Base-by-base conservation (phyloP, 2,888 invertebrate species). In the Xanthia togata region DNA sequence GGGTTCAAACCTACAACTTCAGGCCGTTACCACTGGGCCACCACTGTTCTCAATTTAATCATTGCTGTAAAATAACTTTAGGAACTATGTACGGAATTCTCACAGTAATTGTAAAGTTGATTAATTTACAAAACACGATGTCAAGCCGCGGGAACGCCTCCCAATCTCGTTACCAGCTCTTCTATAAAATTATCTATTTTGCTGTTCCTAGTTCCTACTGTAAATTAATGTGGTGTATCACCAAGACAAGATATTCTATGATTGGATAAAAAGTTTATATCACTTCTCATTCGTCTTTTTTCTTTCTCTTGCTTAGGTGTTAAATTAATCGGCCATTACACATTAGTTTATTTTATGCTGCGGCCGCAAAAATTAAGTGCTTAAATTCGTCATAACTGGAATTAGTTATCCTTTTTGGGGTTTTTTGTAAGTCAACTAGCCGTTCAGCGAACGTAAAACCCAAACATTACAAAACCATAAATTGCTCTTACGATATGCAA, bases 121-220 rank as follows among this genome's bases (percentile, higher is more conserved):
- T 76, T 78, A 64, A 76, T 73, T 84, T 77, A 73, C 50, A 55
- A 77, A 81, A 73, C 35, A 68, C n/a, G 55, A 60, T 50, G 57
- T 47, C 50, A 57, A 57, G 57, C 62, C 50, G 72, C 73, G 55
- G 59, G 73, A 78, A 79, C 86, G 88, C 79, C 82, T 67, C 8
- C 35, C 41, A 82, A 87, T 84, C 76, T 80, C 17, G 69, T 64
- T 55, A 68, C 50, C 60, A 20, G 12, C n/a, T 50, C 63, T 80
- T 67, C 73, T 75, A 78, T 76, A 80, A 63, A 76, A 85, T 82
- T 74, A 57, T 31, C n/a, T 64, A 47, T 26, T 72, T 82, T 41
- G 41, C n/a, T 44, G 62, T 70, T 75, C 20, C 50, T 63, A 14
- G 70, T 67, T 69, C 35, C 47, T 74, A 23, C 35, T 60, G 23